Percentiles rank a stretch among this genome's conserved stretches.
Conservation (phyloP, 2,888 invertebrate genomes). For the Drosophila neutralis region DNA sequence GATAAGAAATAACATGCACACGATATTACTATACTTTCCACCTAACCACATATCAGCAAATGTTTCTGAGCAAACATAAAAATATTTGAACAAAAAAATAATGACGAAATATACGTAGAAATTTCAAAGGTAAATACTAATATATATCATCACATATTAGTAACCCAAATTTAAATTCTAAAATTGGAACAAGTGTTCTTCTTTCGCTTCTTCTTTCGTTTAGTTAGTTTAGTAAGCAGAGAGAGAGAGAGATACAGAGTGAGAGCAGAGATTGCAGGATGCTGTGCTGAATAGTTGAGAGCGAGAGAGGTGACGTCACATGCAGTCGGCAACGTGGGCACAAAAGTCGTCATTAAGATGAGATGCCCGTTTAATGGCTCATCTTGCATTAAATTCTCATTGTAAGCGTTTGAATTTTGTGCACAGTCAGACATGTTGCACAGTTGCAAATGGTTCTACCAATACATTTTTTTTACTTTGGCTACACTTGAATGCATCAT, state of each 20-base stretch:
- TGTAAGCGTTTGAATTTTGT: background rate
- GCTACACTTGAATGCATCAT: background rate
- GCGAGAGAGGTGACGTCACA: slow-evolving; percentile 22
- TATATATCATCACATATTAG: slow-evolving; percentile 1
- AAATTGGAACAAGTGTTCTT: slow-evolving; percentile 53
- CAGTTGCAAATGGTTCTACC: background rate
- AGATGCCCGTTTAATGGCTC: background rate
- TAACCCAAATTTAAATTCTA: slow-evolving; percentile 15
- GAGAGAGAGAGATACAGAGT: background rate
- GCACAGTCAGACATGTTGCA: background rate
- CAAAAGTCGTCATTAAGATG: slow-evolving; percentile 17
- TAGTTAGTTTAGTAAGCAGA: background rate
- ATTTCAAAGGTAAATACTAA: background rate
- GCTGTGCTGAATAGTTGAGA: slow-evolving; percentile 42
- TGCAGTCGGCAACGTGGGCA: slow-evolving; percentile 2
- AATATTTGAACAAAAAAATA: background rate
- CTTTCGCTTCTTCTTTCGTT: slow-evolving; percentile 29
- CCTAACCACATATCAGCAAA: background rate
- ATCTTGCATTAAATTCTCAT: background rate
- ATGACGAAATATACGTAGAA: background rate
- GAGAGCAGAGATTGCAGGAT: slow-evolving; percentile 14
- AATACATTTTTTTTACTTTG: background rate
- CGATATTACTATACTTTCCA: background rate
- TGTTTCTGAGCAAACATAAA: background rate
- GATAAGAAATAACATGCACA: background rate